These are phyloP conservation scores for Pegoplata infirma DNA, from an alignment of 2,888 invertebrate species.

Conservation along the genomic window DNA sequence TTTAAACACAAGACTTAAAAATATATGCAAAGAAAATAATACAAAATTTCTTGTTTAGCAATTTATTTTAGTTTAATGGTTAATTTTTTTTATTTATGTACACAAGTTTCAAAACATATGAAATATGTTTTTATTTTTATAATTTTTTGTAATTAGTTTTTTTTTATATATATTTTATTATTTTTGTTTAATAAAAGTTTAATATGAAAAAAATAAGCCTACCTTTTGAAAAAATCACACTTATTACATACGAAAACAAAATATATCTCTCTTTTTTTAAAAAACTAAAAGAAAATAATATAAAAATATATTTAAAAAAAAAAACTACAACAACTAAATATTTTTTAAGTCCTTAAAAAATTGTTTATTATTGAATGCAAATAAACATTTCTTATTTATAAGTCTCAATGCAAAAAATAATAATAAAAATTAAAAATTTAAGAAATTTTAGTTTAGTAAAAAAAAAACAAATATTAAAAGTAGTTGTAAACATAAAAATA, in stretches of 20 bases:
- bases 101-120: slow-evolving; percentile 22
- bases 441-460: slow-evolving; percentile 48
- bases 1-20: slow-evolving; percentile 11
- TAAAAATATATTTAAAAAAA: slow-evolving; percentile 2
- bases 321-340: slow-evolving; percentile 22
- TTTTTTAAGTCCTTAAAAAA: slow-evolving; percentile 45
- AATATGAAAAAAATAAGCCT: slow-evolving; percentile 20
- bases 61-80: slow-evolving; percentile 11
- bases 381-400: slow-evolving; percentile 46
- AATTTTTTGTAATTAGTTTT: slow-evolving; percentile 10
- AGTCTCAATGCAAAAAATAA: slow-evolving; percentile 31
- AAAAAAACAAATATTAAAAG: slow-evolving; percentile 14
- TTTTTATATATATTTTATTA: no score
- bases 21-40: not conserved
- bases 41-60: not conserved
- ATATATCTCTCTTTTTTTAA: not conserved
- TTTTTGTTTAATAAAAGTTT: slow-evolving; percentile 17
- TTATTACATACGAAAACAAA: no score
- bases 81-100: slow-evolving; percentile 7
- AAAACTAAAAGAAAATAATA: slow-evolving; percentile 5
- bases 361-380: slow-evolving; percentile 45
- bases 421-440: slow-evolving; percentile 27
- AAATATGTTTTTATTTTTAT: slow-evolving; percentile 24
- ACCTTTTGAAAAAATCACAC: slow-evolving; percentile 26
- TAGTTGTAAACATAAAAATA: slow-evolving; percentile 13